A percentile compares a stretch with the other conserved stretches of the same genome.
Evolutionary conservation across 2,797 vertebrate species (phyloP).

Genomic region (Florisuga fusca): DNA sequence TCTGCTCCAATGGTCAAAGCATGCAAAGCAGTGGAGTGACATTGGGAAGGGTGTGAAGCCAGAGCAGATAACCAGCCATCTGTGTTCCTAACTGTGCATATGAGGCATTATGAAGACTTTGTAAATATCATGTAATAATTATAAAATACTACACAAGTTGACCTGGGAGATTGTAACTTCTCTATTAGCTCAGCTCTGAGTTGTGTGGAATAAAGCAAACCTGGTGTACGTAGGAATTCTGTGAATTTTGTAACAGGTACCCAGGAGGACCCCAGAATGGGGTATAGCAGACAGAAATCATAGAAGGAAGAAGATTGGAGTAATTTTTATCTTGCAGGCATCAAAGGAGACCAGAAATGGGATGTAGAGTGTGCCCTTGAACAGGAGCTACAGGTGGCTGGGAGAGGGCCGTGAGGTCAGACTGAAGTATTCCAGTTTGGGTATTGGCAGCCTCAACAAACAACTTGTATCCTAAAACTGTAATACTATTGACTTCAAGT

Average conservation of each 20-base stretch:
- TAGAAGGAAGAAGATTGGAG: neutral
- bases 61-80: neutral
- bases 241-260: too few relatives aligned
- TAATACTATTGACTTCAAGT: neutral
- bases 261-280: neutral
- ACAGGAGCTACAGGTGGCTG: neutral
- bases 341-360: neutral
- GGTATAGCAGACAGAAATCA: neutral
- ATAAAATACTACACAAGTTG: too few relatives aligned
- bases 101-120: neutral
- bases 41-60: neutral
- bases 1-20: neutral
- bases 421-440: neutral
- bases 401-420: neutral
- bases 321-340: too few relatives aligned
- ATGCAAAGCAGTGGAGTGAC: neutral
- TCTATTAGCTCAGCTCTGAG: too few relatives aligned
- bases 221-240: too few relatives aligned
- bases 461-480: neutral
- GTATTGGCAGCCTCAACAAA: neutral
- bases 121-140: too few relatives aligned
- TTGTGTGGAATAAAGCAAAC: too few relatives aligned
- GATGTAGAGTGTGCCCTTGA: neutral
- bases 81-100: neutral
- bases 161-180: too few relatives aligned